These are phyloP conservation scores for Helogale parvula DNA, from an alignment of 2,113 vertebrate species.

Conservation along the genomic window DNA sequence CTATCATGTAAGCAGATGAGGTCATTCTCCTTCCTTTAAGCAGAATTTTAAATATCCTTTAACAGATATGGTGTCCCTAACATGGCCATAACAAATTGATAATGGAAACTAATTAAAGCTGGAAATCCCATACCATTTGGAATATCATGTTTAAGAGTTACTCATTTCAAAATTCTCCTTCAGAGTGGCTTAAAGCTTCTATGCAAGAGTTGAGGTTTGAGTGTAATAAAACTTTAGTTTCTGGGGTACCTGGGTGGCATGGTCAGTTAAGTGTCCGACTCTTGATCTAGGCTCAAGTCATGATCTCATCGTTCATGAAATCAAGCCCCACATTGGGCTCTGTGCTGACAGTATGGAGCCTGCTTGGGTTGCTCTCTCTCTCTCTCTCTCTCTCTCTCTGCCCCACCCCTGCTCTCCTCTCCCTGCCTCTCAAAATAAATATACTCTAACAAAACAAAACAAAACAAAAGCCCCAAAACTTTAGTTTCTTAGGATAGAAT, in stretches of 20 bases:
- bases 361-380: no score
- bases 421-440: no score
- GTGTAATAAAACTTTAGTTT: background rate
- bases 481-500: background rate
- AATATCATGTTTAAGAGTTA: background rate
- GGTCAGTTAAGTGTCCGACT: no score
- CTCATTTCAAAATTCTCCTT: conserved; percentile 32
- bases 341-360: no score
- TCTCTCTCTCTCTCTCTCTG: no score
- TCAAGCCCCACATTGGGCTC: no score
- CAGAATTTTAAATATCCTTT: conserved; percentile 5
- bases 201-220: background rate
- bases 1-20: background rate
- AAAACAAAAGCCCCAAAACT: background rate
- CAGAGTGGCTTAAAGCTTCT: background rate
- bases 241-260: no score
- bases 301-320: no score
- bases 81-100: background rate
- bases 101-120: conserved; percentile 9
- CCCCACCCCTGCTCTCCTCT: no score
- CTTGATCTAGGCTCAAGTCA: no score
- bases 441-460: no score
- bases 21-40: background rate
- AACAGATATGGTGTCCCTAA: background rate
- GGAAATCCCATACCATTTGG: background rate